Percentiles rank a stretch among this genome's conserved stretches.
phyloP scores from a whole-genome alignment of 2,888 invertebrate species.

The Dynastes tityus region DNA sequence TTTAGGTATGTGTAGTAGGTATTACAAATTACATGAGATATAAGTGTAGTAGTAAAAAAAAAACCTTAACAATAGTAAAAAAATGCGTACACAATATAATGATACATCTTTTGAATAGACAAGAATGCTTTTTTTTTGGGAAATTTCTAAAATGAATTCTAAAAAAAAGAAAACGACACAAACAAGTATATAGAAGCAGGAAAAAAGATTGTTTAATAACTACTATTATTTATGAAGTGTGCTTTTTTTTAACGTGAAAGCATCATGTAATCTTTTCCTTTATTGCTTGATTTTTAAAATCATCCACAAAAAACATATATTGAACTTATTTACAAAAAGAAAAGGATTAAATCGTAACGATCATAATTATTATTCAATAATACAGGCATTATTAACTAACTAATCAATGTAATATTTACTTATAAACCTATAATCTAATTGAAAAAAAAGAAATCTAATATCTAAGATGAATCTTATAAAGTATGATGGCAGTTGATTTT shows the following conservation, averaged over 20 bases:
- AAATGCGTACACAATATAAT: slow-evolving; percentile 43
- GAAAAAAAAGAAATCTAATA: slow-evolving; percentile 28
- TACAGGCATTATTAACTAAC: slow-evolving; percentile 10
- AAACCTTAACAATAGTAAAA: slow-evolving; percentile 26
- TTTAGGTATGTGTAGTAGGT: not conserved
- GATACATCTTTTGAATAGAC: slow-evolving; percentile 8
- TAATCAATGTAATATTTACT: slow-evolving; percentile 5
- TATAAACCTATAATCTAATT: slow-evolving; percentile 34
- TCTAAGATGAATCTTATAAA: slow-evolving; percentile 42
- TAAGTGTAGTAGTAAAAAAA: slow-evolving; percentile 5
- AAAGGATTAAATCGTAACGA: not conserved
- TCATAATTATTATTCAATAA: slow-evolving; percentile 36
- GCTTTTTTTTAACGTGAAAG: too few species aligned
- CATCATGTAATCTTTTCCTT: slow-evolving; percentile 7
- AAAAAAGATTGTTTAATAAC: not conserved
- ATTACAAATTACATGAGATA: not conserved
- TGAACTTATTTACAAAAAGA: slow-evolving; percentile 33
- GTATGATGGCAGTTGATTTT: slow-evolving; percentile 44
- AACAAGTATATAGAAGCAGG: not conserved
- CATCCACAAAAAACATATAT: not conserved
- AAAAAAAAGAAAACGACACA: not conserved
- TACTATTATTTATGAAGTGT: not conserved
- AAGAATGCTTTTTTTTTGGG: slow-evolving; percentile 16
- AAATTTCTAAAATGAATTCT: slow-evolving; percentile 2
- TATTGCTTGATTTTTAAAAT: slow-evolving; percentile 29